Conservation (phyloP, 2,113 vertebrate genomes). For the Urocitellus parryii region DNA sequence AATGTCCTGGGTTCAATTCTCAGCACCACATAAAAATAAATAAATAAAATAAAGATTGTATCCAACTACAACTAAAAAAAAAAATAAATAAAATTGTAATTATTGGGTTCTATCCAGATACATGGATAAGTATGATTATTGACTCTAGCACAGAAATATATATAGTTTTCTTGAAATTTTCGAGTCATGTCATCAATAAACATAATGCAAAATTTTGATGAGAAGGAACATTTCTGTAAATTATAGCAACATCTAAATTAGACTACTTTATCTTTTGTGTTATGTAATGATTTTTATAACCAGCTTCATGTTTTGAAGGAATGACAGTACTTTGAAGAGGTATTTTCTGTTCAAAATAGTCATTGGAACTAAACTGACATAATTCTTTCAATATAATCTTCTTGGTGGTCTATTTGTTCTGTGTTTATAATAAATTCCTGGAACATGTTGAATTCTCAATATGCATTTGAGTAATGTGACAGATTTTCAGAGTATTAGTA, state of each 20-base stretch:
- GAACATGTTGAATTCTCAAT: constrained; percentile 35
- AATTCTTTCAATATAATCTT: constrained; percentile 29
- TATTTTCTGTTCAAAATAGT: constrained; percentile 9
- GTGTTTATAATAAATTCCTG: constrained; percentile 19
- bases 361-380: constrained; percentile 1
- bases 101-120: background rate
- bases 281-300: background rate
- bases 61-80: no score
- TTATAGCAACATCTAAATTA: background rate
- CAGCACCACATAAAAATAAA: no score
- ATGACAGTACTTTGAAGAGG: background rate
- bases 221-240: background rate
- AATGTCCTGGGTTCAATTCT: no score
- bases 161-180: constrained; percentile 26
- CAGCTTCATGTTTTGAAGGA: background rate
- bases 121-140: background rate
- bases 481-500: background rate
- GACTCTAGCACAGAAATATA: background rate
- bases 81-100: background rate
- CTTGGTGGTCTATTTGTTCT: background rate
- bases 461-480: background rate
- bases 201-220: background rate
- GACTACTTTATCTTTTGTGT: background rate
- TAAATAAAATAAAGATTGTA: no score
- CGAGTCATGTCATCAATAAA: background rate